Evolutionary conservation across 2,797 vertebrate species (phyloP), one percentile per base, ranked within the genome.

Genomic region (Epinephelus awoara): DNA sequence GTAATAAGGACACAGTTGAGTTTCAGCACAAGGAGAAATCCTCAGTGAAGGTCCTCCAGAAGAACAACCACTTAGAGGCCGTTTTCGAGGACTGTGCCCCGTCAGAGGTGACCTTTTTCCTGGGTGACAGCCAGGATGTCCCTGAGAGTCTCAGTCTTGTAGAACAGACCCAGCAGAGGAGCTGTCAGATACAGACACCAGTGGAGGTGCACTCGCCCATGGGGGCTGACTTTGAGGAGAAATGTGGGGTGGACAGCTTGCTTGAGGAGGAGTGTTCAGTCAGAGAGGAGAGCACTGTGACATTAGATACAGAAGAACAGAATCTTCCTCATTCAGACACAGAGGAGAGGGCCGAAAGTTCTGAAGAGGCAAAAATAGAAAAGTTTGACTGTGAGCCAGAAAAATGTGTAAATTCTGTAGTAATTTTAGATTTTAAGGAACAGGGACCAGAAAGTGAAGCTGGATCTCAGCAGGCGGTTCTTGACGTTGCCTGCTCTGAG

Each of bases 191-290:
- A 1, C 88, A 87, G 76, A 92, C 92, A 0, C 79, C 91, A 0
- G 92, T 91, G 67, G 91, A 93, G 65, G 89, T 93, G 49, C 90
- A 94, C 80, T 89, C 76, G 0, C 74, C 85, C 27, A 64, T 71
- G 52, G 86, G 19, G n/a, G 1, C 23, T 0, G 85, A 47, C 47
- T 65, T 74, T 18, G 80, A 88, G 17, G 79, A 55, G 18, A 38
- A 50, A 56, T 4, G 58, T 46, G 62, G 11, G 23, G 21, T 18
- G 21, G 71, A 51, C 8, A 1, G 6, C 0, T 6, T 40, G 46
- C 46, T 42, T 2, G 58, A 81, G 56, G 55, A 65, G 66, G 34
- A 34, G 34, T 3, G 52, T 46, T 34, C 54, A 2, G 56, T 34
- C 4, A 49, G 6, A 25, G 75, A 65, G 14, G 73, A 83, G 1